Evolutionary conservation across 2,888 invertebrate genomes (phyloP).

Genomic region (Osmoderma eremita): DNA sequence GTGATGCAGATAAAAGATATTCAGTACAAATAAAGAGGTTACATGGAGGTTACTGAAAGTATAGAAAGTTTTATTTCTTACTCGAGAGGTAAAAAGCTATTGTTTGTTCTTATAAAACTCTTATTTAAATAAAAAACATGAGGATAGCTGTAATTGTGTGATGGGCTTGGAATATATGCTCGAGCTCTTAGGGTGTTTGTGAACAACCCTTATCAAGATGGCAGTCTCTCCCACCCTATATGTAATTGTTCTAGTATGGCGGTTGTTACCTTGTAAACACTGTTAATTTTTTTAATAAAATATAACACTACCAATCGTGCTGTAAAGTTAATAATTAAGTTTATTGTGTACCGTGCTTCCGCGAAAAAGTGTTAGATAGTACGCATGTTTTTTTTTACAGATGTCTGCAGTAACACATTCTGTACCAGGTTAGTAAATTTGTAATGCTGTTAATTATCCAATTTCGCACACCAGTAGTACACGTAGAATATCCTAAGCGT

Average conservation of each 20-base stretch:
- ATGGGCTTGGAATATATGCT: conserved; percentile 1
- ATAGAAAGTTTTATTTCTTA: conserved; percentile 7
- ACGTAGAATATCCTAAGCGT: background rate
- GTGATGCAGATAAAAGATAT: conserved; percentile 3
- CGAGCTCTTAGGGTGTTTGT: conserved; percentile 38
- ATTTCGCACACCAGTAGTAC: background rate
- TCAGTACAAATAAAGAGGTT: conserved; percentile 11
- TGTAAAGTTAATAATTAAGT: conserved; percentile 38
- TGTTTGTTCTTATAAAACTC: background rate
- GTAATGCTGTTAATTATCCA: conserved; percentile 16
- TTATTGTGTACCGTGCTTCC: conserved; percentile 52
- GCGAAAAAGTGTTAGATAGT: conserved; percentile 51
- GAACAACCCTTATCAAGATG: conserved; percentile 45
- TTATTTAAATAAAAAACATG: background rate
- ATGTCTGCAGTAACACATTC: conserved; percentile 68
- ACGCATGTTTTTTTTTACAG: conserved; percentile 64
- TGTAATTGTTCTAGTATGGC: conserved; percentile 63
- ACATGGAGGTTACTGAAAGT: conserved; percentile 24
- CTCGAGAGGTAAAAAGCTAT: background rate
- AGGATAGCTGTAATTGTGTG: background rate
- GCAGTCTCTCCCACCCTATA: conserved; percentile 56
- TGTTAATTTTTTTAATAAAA: conserved; percentile 48
- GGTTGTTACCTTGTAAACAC: conserved; percentile 64
- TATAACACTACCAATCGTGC: conserved; percentile 41
- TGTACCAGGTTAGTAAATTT: conserved; percentile 64